phyloP scores from a whole-genome alignment of 2,797 vertebrate genomes.

The Amniataba percoides region DNA sequence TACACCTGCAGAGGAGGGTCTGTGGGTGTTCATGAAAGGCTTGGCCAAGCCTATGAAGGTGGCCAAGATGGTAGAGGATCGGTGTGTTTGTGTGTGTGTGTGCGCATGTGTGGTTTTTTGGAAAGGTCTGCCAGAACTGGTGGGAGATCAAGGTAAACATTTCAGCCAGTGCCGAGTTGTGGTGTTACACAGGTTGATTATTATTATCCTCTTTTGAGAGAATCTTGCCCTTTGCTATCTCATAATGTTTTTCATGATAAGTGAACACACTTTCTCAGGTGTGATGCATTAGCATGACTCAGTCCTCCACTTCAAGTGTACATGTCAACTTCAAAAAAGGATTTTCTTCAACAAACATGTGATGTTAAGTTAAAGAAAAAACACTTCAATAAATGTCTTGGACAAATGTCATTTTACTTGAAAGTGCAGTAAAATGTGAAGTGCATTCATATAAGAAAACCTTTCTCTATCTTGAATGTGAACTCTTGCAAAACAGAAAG shows the following conservation, averaged over 20 bases:
- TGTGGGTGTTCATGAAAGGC: slow-evolving; percentile 69
- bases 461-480: not conserved
- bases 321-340: not conserved
- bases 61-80: slow-evolving; percentile 53
- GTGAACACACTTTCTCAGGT: not conserved
- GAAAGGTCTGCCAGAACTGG: slow-evolving; percentile 43
- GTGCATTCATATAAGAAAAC: not conserved
- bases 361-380: not conserved
- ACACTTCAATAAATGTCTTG: not conserved
- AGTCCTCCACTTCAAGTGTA: not conserved
- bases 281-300: slow-evolving; percentile 19
- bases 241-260: slow-evolving; percentile 1
- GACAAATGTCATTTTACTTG: slow-evolving; percentile 7
- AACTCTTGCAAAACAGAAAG: too few species aligned
- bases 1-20: slow-evolving; percentile 78
- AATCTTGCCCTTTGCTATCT: not conserved
- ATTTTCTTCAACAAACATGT: not conserved
- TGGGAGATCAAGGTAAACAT: slow-evolving; percentile 56
- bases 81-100: slow-evolving; percentile 19
- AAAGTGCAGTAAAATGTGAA: not conserved
- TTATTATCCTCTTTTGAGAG: slow-evolving; percentile 7
- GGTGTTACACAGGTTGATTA: slow-evolving; percentile 17
- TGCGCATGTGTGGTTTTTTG: slow-evolving; percentile 39
- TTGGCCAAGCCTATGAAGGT: slow-evolving; percentile 53
- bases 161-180: slow-evolving; percentile 9